phyloP scores from a whole-genome alignment of 1,140 invertebrate genomes.

The Periplaneta americana region DNA sequence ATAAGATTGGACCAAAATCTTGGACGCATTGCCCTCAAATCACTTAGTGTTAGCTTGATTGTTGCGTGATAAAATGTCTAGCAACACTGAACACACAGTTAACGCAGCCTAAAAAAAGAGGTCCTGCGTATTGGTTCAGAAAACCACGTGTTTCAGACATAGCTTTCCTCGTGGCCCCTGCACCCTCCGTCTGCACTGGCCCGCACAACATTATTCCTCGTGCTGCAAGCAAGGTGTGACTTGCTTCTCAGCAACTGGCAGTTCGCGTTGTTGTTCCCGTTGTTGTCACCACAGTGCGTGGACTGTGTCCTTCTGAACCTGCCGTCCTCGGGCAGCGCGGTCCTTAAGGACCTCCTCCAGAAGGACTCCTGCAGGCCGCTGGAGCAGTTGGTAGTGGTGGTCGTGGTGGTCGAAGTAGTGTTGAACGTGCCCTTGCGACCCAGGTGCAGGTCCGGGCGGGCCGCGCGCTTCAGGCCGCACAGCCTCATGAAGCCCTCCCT shows the following conservation, averaged over 20 bases:
- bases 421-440: constrained; percentile 9
- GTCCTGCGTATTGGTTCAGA: no score
- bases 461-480: constrained; percentile 49
- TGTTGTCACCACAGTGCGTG: background rate
- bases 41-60: no score
- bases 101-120: no score
- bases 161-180: background rate
- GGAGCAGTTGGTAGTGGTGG: background rate
- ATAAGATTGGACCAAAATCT: no score
- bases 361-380: background rate
- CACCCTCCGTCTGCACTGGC: background rate
- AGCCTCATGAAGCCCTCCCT: constrained; percentile 64
- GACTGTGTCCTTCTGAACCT: background rate
- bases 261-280: background rate
- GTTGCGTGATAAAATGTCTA: no score
- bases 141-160: background rate
- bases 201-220: background rate
- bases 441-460: constrained; percentile 39
- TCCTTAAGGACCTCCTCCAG: background rate
- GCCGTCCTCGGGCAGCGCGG: background rate
- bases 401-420: background rate
- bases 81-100: no score
- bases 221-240: background rate
- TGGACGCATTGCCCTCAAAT: no score
- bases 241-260: background rate